A percentile compares a stretch with the other conserved stretches of the same genome.
Evolutionary conservation across 2,888 invertebrate genomes (phyloP).

Genomic region (Villa cingulata): DNA sequence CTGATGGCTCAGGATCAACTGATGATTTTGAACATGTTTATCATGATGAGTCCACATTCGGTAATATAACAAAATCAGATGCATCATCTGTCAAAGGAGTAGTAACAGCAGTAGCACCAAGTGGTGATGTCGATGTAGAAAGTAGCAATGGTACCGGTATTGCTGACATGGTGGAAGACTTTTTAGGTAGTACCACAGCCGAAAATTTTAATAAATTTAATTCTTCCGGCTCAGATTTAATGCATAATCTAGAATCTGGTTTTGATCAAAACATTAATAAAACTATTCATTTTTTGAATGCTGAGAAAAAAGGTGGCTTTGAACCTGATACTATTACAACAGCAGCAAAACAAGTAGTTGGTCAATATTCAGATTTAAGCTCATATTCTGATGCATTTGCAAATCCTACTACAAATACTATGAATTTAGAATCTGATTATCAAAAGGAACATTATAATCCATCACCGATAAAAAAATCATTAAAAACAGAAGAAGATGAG

Average conservation of each 20-base stretch:
- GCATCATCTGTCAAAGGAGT: not conserved
- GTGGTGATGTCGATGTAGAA: no score
- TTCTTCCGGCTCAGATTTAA: conserved; percentile 3
- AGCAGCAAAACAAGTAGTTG: not conserved
- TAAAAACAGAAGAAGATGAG: conserved; percentile 30
- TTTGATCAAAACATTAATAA: conserved; percentile 7
- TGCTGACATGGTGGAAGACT: conserved; percentile 2
- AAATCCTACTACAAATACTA: no score
- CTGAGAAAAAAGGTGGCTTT: conserved; percentile 5
- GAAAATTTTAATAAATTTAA: conserved; percentile 6
- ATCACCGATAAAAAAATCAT: conserved; percentile 4
- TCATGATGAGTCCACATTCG: conserved; percentile 5
- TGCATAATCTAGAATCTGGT: conserved; percentile 3
- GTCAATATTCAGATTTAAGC: not conserved
- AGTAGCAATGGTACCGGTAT: no score
- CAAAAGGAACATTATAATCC: not conserved
- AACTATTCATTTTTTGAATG: conserved; percentile 11
- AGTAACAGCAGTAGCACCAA: not conserved
- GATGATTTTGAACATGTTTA: conserved; percentile 16
- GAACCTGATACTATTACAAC: not conserved
- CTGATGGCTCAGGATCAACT: conserved; percentile 5
- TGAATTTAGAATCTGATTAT: not conserved
- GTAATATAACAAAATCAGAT: not conserved
- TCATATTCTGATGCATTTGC: not conserved
- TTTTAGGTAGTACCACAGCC: conserved; percentile 1